Evolutionary conservation across 2,888 invertebrate genomes (phyloP).

Genomic region (Polietes domitor): DNA sequence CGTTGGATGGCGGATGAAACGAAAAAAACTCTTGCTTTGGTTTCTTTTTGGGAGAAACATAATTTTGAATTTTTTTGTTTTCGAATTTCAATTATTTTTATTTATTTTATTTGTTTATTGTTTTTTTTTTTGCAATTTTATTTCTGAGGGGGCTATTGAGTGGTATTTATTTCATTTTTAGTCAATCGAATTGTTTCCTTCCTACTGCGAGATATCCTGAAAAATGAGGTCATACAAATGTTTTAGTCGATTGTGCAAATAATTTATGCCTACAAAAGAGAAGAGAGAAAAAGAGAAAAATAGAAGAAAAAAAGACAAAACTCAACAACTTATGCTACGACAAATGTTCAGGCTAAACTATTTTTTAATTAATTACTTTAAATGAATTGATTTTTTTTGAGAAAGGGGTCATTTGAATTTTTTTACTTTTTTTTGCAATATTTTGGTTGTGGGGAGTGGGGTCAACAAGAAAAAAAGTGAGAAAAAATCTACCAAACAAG

Average conservation of each 20-base stretch:
- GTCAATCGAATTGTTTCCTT: conserved; percentile 77
- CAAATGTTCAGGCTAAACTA: conserved; percentile 29
- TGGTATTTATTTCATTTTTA: conserved; percentile 65
- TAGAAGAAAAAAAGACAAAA: conserved; percentile 71
- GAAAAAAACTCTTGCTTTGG: conserved; percentile 63
- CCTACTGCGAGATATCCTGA: conserved; percentile 81
- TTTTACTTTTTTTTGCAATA: background rate
- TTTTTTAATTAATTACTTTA: conserved; percentile 19
- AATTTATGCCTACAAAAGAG: conserved; percentile 81
- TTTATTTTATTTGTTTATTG: background rate
- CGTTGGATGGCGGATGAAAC: conserved; percentile 4
- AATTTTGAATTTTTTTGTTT: conserved; percentile 22
- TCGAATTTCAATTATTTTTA: conserved; percentile 21
- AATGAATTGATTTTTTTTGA: background rate
- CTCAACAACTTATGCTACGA: conserved; percentile 40
- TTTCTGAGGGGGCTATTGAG: background rate
- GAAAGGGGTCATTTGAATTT: background rate
- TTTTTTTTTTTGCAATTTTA: conserved; percentile 26
- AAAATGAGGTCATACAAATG: conserved; percentile 81
- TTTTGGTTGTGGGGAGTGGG: background rate
- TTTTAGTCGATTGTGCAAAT: conserved; percentile 81
- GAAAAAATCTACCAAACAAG: conserved; percentile 86
- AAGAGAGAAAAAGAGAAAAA: conserved; percentile 77
- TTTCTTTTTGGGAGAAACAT: background rate
- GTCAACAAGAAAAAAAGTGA: background rate